Percentiles rank a stretch among this genome's conserved stretches.
Evolutionary conservation across 2,888 invertebrate species (phyloP).

Genomic region (Hyppa rectilinea): DNA sequence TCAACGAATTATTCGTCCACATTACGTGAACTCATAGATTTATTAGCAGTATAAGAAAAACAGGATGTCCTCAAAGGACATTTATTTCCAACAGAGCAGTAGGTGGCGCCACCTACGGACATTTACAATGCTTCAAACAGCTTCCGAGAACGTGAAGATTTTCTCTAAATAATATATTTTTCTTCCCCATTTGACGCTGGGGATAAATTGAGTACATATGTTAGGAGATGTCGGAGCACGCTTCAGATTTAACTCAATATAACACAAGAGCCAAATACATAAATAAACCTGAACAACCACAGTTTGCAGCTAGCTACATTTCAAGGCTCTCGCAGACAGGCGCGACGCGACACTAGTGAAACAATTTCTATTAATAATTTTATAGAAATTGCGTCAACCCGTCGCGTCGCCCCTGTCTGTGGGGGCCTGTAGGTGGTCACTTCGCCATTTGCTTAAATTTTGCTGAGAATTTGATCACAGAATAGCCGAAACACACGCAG

Average conservation of each 20-base stretch:
- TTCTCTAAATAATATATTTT: conserved; percentile 48
- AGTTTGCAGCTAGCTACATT: not conserved
- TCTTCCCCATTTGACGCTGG: conserved; percentile 44
- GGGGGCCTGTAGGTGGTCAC: too few relatives aligned
- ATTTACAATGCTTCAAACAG: conserved; percentile 20
- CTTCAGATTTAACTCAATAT: conserved; percentile 49
- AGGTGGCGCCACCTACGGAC: conserved; percentile 11
- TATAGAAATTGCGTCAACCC: too few relatives aligned
- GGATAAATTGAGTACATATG: conserved; percentile 51
- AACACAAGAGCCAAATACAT: conserved; percentile 21
- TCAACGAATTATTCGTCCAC: not conserved
- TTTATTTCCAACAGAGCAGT: conserved; percentile 7
- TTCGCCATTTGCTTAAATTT: too few relatives aligned
- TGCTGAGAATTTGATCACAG: too few relatives aligned
- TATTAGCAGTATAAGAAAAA: not conserved
- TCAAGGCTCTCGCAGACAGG: too few relatives aligned
- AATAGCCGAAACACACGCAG: too few relatives aligned
- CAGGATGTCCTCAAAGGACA: not conserved
- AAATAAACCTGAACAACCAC: conserved; percentile 13
- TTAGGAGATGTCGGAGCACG: conserved; percentile 23
- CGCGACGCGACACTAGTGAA: too few relatives aligned
- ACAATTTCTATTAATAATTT: too few relatives aligned
- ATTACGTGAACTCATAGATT: not conserved
- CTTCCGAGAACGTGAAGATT: conserved; percentile 24
- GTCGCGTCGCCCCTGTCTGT: too few relatives aligned